A percentile compares a stretch with the other conserved stretches of the same genome.
These are phyloP conservation scores for Chaetura pelagica DNA, from an alignment of 2,113 vertebrate genomes.

Conservation along the genomic window DNA sequence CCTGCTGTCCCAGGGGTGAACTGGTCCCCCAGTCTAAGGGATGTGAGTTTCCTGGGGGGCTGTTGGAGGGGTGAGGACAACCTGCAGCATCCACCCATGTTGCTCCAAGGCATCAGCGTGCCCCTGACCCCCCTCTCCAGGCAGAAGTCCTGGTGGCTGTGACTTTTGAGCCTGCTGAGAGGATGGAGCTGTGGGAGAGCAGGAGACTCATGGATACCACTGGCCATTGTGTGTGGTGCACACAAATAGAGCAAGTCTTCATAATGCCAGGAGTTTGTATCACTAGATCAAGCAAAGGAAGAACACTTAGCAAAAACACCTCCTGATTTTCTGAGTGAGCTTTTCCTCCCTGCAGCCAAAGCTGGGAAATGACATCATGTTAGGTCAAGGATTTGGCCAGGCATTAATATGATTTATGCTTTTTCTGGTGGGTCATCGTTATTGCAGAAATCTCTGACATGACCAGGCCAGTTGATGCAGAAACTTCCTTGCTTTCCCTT, in stretches of 20 bases:
- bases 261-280: not conserved
- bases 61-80: not conserved
- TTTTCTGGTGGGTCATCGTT: not conserved
- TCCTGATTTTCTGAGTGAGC: not conserved
- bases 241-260: not conserved
- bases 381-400: not conserved
- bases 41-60: rapidly evolving
- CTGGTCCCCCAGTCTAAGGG: not conserved
- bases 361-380: rapidly evolving
- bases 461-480: not conserved
- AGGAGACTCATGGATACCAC: rapidly evolving
- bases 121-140: rapidly evolving
- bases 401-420: not conserved
- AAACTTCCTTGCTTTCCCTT: not conserved
- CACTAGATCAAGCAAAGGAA: not conserved
- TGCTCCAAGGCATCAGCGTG: not conserved
- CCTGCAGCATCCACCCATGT: rapidly evolving
- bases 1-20: rapidly evolving
- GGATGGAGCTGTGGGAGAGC: not conserved
- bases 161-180: not conserved
- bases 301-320: not conserved
- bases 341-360: not conserved
- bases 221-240: not conserved
- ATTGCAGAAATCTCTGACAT: not conserved
- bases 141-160: not conserved